phyloP scores from a whole-genome alignment of 2,113 vertebrate species.

The Nothobranchius furzeri region DNA sequence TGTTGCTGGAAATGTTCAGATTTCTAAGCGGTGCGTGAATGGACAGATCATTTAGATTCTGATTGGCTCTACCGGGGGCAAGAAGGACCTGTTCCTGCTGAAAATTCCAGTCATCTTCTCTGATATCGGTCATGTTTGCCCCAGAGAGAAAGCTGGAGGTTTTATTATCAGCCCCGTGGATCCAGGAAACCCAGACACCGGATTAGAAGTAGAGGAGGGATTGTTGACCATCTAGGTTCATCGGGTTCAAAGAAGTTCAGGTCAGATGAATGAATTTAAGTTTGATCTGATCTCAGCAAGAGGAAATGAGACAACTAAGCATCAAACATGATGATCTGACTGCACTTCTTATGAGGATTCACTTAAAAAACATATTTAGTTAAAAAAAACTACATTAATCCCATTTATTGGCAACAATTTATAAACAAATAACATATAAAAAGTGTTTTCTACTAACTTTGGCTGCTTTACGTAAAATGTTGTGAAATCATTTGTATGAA shows the following conservation, averaged over 20 bases:
- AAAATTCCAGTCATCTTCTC: constrained; percentile 32
- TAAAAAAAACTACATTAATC: no score
- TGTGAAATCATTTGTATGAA: no score
- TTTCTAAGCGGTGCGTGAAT: background rate
- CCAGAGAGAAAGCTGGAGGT: constrained; percentile 12
- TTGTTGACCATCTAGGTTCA: constrained; percentile 18
- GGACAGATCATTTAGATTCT: constrained; percentile 15
- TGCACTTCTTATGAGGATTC: no score
- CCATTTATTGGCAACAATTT: no score
- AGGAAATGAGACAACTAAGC: no score
- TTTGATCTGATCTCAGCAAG: no score
- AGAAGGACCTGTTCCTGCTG: constrained; percentile 8
- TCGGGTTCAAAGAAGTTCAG: background rate
- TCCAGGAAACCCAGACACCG: constrained; percentile 16
- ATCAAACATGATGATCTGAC: no score
- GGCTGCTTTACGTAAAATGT: no score
- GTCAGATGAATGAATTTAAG: background rate
- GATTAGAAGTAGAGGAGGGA: background rate
- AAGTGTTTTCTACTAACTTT: no score
- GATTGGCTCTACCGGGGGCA: constrained; percentile 8
- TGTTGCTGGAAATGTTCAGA: constrained; percentile 5
- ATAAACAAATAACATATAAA: no score
- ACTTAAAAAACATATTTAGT: no score
- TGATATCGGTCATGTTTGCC: constrained; percentile 5
- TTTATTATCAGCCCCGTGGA: constrained; percentile 3